Base-by-base conservation (phyloP, 2,888 invertebrate species). In the Lycaena phlaeas region DNA sequence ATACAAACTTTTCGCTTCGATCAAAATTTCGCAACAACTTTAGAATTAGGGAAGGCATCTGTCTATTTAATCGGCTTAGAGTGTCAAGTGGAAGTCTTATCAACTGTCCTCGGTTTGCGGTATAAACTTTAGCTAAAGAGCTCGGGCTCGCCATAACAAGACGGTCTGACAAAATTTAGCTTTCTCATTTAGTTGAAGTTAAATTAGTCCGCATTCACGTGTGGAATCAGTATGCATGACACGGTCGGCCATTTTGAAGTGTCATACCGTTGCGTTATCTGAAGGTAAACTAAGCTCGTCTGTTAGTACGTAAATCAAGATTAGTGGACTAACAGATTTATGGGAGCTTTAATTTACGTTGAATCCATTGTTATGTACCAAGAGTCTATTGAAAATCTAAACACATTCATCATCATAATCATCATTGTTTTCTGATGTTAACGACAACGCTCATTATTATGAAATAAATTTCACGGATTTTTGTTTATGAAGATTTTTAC, bases 181-280 rank as follows among this genome's bases (percentile, higher is more conserved):
- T 28, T 44, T 46, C 42, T 48, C 46, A 46, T 50, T 48, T 43
- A 25, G 15, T 31, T 34, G 27, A 29, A 17, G 36, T 27, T 25
- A 31, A 12, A 38, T 27, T n/a, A 27, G 40, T 38, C 10, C 10
- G 15, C 17, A 15, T 15, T 11, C 17, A 18, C 34, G 48, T 42
- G n/a, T 31, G 31, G 38, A 56, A 61, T 68, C 59, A 60, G 61
- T 65, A 67, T 64, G 60, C 62, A 28, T 27, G 11, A 4, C 34
- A 34, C 17, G 22, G 28, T 14, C 22, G 14, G 34, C 34, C 34
- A 34, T 34, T 34, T 12, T 18, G 34, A 34, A 34, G 12, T 22
- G 18, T 15, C 31, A 17, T 18, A 3, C 10, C 17, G 12, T 6
- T 22, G 6, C 22, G 22, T 2, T 22, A 31, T 31, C 15, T 17